Evolutionary conservation across 1,140 invertebrate species (phyloP), one percentile per base, ranked within the genome.

Genomic region (Piezodorus guildinii): DNA sequence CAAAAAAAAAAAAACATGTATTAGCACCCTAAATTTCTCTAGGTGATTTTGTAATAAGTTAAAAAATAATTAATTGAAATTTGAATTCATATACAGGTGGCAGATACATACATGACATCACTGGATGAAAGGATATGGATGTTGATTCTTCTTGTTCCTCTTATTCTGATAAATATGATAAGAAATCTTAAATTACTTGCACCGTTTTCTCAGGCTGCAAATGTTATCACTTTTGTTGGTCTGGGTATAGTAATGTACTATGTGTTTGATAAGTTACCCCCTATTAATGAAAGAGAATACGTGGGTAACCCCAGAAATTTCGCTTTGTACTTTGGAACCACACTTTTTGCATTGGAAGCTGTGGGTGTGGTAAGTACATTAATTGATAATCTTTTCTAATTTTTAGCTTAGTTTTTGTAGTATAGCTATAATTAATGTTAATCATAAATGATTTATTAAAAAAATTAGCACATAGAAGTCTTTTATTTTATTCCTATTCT

Each of bases 321-420:
- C 71, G 82, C 85, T 0, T 76, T 91, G 0, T 92, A 86, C 69
- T 90, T 95, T 73, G 91, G 91, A 0, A 94, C 90, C 0, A 87
- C 88, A 0, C 76, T 96, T 5, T 96, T 93, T 76, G 88, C 92
- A 0, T 77, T 94, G 56, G 91, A 94, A 74, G 91, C 91, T 16
- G 91, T 95, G 39, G 88, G 88, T 30, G 85, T 91, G 74, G 87
- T 90, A 72, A 79, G 83, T 83, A 43, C 1, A 34, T 60, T 59
- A 1, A 14, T 17, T 59, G 17, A 49, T 4, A 17, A 19, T n/a
- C 12, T 49, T 49, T 17, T n/a, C 34, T 30, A 6, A 10, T 10
- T 1, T 10, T 1, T 39, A 39, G 12, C 12, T 10, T 10, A 39
- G 9, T 10, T 1, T 4, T 39, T 39, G 3, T 39, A 39, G 6